These are phyloP conservation scores for Pseudococcus jackbeardsleyi DNA, from an alignment of 2,888 invertebrate species.

Conservation along the genomic window DNA sequence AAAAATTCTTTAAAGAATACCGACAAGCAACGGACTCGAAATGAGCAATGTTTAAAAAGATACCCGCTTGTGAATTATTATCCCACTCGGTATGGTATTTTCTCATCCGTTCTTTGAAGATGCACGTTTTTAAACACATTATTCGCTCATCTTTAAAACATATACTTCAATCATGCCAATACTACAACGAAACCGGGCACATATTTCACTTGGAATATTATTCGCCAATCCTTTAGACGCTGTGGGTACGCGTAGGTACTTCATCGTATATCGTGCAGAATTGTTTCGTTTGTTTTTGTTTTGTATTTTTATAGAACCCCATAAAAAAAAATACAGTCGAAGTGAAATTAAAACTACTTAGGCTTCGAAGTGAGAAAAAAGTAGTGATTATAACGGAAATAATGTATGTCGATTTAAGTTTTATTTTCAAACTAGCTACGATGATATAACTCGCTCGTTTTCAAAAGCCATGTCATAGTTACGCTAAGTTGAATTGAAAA, in stretches of 20 bases:
- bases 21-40: neutral
- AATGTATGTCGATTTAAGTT: neutral
- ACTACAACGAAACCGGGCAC: neutral
- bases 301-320: neutral
- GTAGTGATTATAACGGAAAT: neutral
- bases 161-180: constrained; percentile 16
- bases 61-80: constrained; percentile 1
- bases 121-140: constrained; percentile 53
- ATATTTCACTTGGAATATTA: neutral
- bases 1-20: constrained; percentile 8
- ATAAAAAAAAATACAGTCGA: neutral
- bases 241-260: too few relatives aligned
- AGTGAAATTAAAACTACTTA: neutral
- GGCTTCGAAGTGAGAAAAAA: neutral
- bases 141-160: constrained; percentile 20
- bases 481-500: constrained; percentile 29
- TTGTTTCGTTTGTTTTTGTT: neutral
- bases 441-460: neutral
- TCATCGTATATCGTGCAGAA: neutral
- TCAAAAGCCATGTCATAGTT: constrained; percentile 11
- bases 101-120: constrained; percentile 15
- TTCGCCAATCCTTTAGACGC: neutral
- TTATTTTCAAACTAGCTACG: neutral
- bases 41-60: constrained; percentile 5
- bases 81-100: neutral